Conservation (phyloP, 2,888 invertebrate genomes). For the Bibio marci region DNA sequence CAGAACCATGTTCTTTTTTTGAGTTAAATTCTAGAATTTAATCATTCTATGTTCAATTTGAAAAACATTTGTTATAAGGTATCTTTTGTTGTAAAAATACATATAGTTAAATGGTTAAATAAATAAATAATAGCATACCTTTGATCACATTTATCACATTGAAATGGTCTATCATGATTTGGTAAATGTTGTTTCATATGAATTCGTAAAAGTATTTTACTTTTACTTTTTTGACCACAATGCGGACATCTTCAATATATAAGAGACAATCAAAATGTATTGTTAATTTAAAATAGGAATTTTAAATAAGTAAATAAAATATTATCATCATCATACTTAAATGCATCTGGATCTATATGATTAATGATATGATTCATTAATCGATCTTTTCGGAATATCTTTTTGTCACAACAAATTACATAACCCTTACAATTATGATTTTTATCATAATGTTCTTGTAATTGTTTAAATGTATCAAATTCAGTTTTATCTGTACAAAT, state of each 20-base stretch:
- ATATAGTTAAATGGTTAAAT: too few relatives aligned
- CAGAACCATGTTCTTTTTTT: too few relatives aligned
- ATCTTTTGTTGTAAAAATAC: background rate
- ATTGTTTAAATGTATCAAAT: slow-evolving; percentile 10
- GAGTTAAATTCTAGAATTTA: too few relatives aligned
- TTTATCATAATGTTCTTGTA: slow-evolving; percentile 9
- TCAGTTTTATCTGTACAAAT: slow-evolving; percentile 4
- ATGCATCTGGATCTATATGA: slow-evolving; percentile 10
- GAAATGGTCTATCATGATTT: slow-evolving; percentile 8
- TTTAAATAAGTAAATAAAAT: too few relatives aligned
- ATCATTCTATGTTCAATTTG: too few relatives aligned
- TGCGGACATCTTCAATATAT: slow-evolving; percentile 7
- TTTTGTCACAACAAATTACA: slow-evolving; percentile 10
- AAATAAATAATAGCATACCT: too few relatives aligned
- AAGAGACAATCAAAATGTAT: background rate
- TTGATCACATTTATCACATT: slow-evolving; percentile 9
- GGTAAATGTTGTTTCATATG: slow-evolving; percentile 12
- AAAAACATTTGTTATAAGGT: too few relatives aligned
- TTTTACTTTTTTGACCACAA: slow-evolving; percentile 10
- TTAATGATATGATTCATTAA: slow-evolving; percentile 9
- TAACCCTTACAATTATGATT: slow-evolving; percentile 9
- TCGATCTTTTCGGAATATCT: slow-evolving; percentile 10
- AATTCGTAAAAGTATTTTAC: slow-evolving; percentile 8
- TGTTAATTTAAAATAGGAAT: background rate
- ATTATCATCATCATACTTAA: slow-evolving; percentile 5